Conservation (phyloP, 2,888 invertebrate species). For the Lepidonotus clava region DNA sequence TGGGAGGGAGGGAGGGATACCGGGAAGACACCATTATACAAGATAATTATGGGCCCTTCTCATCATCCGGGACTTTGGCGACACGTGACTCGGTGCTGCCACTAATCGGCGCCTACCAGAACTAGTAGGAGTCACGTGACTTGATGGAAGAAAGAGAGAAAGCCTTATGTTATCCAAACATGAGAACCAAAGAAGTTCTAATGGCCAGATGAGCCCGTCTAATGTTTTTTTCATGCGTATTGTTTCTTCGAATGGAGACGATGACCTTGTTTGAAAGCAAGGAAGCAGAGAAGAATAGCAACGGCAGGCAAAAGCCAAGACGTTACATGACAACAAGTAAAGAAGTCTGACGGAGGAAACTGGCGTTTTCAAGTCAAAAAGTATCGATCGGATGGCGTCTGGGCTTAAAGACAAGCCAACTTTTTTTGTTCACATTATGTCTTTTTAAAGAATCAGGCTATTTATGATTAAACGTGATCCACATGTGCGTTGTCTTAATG, state of each 20-base stretch:
- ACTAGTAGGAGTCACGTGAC: slow-evolving; percentile 1
- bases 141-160: not conserved
- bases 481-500: too few species aligned
- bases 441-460: too few species aligned
- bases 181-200: not conserved
- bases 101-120: not conserved
- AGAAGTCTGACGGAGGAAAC: too few species aligned
- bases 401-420: too few species aligned
- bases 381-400: too few species aligned
- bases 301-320: not conserved
- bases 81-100: slow-evolving; percentile 2
- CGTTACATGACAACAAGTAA: not conserved
- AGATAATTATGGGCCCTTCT: not conserved
- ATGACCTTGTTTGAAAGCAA: not conserved
- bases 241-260: not conserved
- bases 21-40: slow-evolving; percentile 6
- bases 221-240: not conserved
- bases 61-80: not conserved
- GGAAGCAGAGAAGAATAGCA: not conserved
- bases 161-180: not conserved
- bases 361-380: too few species aligned
- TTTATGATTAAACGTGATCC: too few species aligned
- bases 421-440: too few species aligned
- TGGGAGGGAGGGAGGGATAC: not conserved
- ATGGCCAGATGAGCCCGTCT: not conserved